Percentiles rank a stretch among this genome's conserved stretches.
Conservation (phyloP, 64 coral and sea anemone species). For the Astreopora myriophthalma region DNA sequence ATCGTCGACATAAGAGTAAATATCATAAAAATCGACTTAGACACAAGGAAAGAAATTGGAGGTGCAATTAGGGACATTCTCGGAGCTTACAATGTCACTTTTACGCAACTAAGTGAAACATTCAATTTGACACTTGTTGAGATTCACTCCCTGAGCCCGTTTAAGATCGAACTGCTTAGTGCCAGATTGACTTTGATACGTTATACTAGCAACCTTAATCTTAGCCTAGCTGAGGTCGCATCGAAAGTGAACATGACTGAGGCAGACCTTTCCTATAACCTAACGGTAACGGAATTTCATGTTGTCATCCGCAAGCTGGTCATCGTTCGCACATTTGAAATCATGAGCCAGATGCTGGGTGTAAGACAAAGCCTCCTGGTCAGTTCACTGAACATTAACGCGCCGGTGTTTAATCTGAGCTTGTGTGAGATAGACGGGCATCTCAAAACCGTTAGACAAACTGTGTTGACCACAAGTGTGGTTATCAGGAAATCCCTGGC, state of each 20-base stretch:
- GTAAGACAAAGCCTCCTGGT: not conserved
- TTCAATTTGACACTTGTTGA: not conserved
- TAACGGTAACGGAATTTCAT: constrained; percentile 13
- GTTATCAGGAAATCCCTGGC: constrained; percentile 1
- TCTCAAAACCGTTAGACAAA: not conserved
- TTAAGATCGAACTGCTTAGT: not conserved
- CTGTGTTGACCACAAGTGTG: not conserved
- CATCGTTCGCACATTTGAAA: constrained; percentile 1
- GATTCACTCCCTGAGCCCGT: not conserved
- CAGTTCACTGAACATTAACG: not conserved
- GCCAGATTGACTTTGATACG: constrained; percentile 19
- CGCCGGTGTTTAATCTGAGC: not conserved
- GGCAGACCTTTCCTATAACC: not conserved
- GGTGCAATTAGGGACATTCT: not conserved
- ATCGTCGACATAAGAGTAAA: not conserved
- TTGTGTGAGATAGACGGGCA: constrained; percentile 5
- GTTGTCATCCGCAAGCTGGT: constrained; percentile 8
- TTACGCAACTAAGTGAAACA: not conserved
- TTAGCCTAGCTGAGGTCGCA: not conserved
- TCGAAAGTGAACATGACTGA: constrained; percentile 3
- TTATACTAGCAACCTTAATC: not conserved
- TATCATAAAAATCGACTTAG: not conserved
- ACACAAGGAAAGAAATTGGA: not conserved
- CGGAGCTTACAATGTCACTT: not conserved
- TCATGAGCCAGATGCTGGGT: constrained; percentile 33